Conservation (phyloP, 2,797 vertebrate species). For the Enoplosus armatus region DNA sequence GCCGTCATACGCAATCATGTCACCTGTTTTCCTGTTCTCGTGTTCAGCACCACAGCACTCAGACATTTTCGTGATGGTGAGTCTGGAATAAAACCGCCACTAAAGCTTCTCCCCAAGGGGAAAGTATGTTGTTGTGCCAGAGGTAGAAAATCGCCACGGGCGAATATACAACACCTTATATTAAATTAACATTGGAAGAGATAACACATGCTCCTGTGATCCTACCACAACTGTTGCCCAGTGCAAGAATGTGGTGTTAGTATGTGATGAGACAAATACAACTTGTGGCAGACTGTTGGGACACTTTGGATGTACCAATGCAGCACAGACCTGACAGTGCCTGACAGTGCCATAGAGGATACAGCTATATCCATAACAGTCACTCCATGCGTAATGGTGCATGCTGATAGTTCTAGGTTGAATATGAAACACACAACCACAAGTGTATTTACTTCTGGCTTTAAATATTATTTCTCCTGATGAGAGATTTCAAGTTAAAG, state of each 20-base stretch:
- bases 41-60: conserved; percentile 32
- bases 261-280: conserved; percentile 6
- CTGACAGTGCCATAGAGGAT: conserved; percentile 24
- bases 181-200: conserved; percentile 36
- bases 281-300: conserved; percentile 38
- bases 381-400: conserved; percentile 23
- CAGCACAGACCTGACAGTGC: conserved; percentile 25
- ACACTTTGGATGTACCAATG: conserved; percentile 4
- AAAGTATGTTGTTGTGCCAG: conserved; percentile 36
- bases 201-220: conserved; percentile 36
- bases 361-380: conserved; percentile 20
- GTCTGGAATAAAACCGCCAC: conserved; percentile 16
- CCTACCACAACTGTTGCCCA: not conserved
- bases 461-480: not conserved
- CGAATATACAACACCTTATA: conserved; percentile 20
- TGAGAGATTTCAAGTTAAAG: conserved; percentile 1
- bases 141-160: conserved; percentile 29
- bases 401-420: conserved; percentile 14
- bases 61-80: conserved; percentile 13
- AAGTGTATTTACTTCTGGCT: conserved; percentile 15
- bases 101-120: conserved; percentile 33
- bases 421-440: conserved; percentile 33
- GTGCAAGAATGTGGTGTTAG: conserved; percentile 5
- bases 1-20: conserved; percentile 51
- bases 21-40: conserved; percentile 36